These are phyloP conservation scores for Phlogophora meticulosa DNA, from an alignment of 2,888 invertebrate species.

Conservation along the genomic window DNA sequence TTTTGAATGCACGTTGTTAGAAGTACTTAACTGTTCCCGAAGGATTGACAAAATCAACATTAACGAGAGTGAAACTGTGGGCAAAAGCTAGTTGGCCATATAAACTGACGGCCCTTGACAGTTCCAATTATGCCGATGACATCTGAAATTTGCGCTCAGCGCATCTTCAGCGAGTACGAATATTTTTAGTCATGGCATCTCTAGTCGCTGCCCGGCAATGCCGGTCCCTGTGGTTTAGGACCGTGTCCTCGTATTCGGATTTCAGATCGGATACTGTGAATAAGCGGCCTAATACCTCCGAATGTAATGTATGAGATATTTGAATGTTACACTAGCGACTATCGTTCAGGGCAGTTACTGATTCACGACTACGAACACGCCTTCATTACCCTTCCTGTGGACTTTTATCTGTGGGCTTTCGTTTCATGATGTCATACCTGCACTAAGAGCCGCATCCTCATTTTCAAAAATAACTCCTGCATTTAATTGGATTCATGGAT, in stretches of 20 bases:
- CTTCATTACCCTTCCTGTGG: constrained; percentile 6
- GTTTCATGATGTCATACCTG: constrained; percentile 6
- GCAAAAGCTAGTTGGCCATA: no score
- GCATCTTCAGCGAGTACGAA: no score
- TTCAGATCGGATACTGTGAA: constrained; percentile 11
- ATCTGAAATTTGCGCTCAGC: no score
- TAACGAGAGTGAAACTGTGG: no score
- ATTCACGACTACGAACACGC: constrained; percentile 17
- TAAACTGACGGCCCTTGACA: no score
- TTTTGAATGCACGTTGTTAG: no score
- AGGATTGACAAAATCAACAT: no score
- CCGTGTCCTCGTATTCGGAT: constrained; percentile 14
- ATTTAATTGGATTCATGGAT: constrained; percentile 9
- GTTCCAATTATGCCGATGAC: no score
- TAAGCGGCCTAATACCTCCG: constrained; percentile 13
- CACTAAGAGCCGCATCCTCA: background rate
- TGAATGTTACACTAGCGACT: constrained; percentile 24
- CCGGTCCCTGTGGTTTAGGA: no score
- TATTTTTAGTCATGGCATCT: no score
- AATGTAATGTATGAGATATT: constrained; percentile 17
- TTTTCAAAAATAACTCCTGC: constrained; percentile 3
- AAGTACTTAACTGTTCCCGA: no score
- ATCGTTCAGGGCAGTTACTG: constrained; percentile 4
- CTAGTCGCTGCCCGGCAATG: no score
- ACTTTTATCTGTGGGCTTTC: constrained; percentile 23